Percentiles rank a stretch among this genome's conserved stretches.
phyloP scores from a whole-genome alignment of 2,888 invertebrate genomes.

The Archips xylosteana region DNA sequence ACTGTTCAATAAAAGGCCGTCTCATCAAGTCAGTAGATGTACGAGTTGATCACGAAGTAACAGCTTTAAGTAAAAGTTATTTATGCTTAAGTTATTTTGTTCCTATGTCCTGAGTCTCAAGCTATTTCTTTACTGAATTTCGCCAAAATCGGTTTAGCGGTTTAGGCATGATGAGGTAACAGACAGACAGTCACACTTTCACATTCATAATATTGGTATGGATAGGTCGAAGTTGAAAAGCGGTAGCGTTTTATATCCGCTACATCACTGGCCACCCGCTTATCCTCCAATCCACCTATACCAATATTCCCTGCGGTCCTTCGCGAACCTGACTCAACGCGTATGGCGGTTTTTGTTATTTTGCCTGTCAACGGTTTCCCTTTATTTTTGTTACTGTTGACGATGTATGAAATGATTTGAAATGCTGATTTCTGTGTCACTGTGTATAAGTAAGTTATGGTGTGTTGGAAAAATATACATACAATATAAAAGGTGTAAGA shows the following conservation, averaged over 20 bases:
- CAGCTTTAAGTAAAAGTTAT: too few species aligned
- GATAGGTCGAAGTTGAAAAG: background rate
- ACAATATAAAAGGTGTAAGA: too few species aligned
- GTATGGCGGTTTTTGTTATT: constrained; percentile 29
- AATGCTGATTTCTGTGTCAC: constrained; percentile 7
- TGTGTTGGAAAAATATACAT: background rate
- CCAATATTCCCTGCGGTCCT: constrained; percentile 41
- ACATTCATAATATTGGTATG: too few species aligned
- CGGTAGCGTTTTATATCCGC: background rate
- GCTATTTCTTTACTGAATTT: too few species aligned
- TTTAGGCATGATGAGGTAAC: too few species aligned
- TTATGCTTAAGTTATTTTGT: too few species aligned
- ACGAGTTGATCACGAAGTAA: too few species aligned
- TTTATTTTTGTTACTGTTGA: constrained; percentile 13
- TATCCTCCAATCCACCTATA: constrained; percentile 39
- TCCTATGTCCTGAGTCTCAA: too few species aligned
- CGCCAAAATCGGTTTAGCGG: too few species aligned
- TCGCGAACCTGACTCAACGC: constrained; percentile 35
- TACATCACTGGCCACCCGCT: background rate
- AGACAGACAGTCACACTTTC: too few species aligned
- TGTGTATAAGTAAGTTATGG: background rate
- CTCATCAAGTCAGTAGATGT: too few species aligned
- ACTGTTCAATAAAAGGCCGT: too few species aligned
- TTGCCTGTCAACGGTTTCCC: constrained; percentile 8
- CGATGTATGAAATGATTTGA: constrained; percentile 5